Evolutionary conservation across 1,140 invertebrate species (phyloP).

Genomic region (Drosophila watanabei): DNA sequence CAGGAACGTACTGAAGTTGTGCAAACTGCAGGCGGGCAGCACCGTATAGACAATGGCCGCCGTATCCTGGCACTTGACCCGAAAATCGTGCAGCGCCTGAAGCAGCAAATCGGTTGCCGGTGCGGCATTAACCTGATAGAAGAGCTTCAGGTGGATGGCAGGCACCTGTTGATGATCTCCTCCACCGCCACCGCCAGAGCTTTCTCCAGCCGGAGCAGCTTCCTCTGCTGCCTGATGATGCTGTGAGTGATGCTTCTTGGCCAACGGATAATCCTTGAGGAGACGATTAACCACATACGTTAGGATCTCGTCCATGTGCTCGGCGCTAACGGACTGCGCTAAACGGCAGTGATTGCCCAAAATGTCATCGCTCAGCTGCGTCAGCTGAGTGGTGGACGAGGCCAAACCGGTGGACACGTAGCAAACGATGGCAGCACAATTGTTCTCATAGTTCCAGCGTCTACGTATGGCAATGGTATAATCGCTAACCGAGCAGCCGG

Average conservation of each 20-base stretch:
- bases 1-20: constrained; percentile 92
- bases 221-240: constrained; percentile 8
- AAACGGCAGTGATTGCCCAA: constrained; percentile 86
- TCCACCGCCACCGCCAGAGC: constrained; percentile 41
- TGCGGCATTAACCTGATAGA: constrained; percentile 89
- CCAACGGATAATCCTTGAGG: constrained; percentile 88
- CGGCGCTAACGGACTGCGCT: constrained; percentile 87
- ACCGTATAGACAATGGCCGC: constrained; percentile 90
- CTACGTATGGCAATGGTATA: constrained; percentile 93
- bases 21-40: constrained; percentile 91
- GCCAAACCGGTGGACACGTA: constrained; percentile 91
- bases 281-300: constrained; percentile 91
- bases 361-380: constrained; percentile 87
- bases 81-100: constrained; percentile 87
- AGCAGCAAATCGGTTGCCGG: constrained; percentile 87
- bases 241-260: constrained; percentile 55
- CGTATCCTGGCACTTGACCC: constrained; percentile 84
- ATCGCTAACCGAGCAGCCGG: constrained; percentile 92
- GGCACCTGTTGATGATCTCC: constrained; percentile 77
- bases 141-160: constrained; percentile 90
- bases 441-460: constrained; percentile 95
- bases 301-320: constrained; percentile 89
- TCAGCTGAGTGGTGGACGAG: constrained; percentile 88
- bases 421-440: constrained; percentile 93
- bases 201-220: not conserved